Base-by-base conservation (phyloP, 2,113 vertebrate species). In the Centrocercus urophasianus region DNA sequence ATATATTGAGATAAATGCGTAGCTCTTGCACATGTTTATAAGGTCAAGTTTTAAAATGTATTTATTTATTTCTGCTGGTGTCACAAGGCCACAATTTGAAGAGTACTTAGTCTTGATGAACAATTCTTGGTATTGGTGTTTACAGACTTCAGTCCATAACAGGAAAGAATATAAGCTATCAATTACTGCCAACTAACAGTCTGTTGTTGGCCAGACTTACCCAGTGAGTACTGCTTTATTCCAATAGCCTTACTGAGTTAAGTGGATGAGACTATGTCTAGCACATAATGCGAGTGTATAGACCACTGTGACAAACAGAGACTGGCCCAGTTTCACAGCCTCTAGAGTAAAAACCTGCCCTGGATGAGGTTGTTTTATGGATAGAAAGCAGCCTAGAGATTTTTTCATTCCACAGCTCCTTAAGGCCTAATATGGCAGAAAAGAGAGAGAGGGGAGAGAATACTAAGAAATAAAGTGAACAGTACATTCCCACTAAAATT, bases 41-140 rank as follows among this genome's bases (percentile, higher is more conserved):
- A 83, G 45, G 72, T 94, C 82, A 86, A 87, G 67, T 87, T 95
- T 85, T 92, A 60, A 72, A 88, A 74, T 45, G 56, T 83, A 74
- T 73, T 50, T 87, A 92, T 93, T 95, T 96, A 93, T 92, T 94
- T 34, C 71, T 85, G 12, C 56, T 94, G 66, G 67, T 89, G 86
- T 89, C 74, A 80, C 34, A 76, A 83, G 83, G 81, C 64, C 81
- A 50, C 50, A 42, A 64, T 70, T 87, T 93, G 82, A 93, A 88
- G 78, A 83, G 56, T 30, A 42, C 67, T 83, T 66, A 72, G 0
- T 77, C 36, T 45, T 61, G 70, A 66, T 79, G 59, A 91, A 45
- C 30, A 80, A 11, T 83, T 67, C 72, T 86, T 85, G 40, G 27
- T 79, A 77, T 34, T 43, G 40, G 8, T 85, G 82, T 89, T 96